Conservation (phyloP, 2,797 vertebrate genomes). For the Macrochelys suwanniensis region DNA sequence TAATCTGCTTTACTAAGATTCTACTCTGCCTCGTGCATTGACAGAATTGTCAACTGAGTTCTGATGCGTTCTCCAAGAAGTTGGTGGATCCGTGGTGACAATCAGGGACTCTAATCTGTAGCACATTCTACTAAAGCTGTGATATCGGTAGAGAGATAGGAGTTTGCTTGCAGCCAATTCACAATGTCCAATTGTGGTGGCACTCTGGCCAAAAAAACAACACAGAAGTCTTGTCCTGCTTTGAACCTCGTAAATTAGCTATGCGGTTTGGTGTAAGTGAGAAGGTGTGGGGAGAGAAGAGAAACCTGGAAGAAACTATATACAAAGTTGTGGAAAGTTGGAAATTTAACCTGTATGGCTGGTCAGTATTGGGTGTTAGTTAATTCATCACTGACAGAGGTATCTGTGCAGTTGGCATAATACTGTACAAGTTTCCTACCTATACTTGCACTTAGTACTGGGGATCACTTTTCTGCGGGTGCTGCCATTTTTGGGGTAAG, state of each 20-base stretch:
- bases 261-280: not conserved
- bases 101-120: accelerated
- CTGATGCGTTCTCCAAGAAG: not conserved
- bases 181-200: accelerated
- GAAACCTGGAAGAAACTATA: not conserved
- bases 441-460: accelerated
- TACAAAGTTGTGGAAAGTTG: not conserved
- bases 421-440: not conserved
- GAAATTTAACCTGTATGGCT: not conserved
- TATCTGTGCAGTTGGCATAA: not conserved
- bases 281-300: not conserved
- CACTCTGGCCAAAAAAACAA: not conserved
- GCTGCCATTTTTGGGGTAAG: accelerated
- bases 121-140: accelerated
- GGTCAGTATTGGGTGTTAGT: not conserved
- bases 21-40: accelerated
- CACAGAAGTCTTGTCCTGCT: not conserved
- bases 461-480: accelerated
- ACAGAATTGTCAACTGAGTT: not conserved
- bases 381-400: not conserved
- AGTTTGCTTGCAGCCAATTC: accelerated
- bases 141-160: accelerated
- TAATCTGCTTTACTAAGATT: accelerated
- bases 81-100: accelerated
- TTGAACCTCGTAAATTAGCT: not conserved